Evolutionary conservation across 2,113 vertebrate species (phyloP).

Genomic region (Tragelaphus strepsiceros): DNA sequence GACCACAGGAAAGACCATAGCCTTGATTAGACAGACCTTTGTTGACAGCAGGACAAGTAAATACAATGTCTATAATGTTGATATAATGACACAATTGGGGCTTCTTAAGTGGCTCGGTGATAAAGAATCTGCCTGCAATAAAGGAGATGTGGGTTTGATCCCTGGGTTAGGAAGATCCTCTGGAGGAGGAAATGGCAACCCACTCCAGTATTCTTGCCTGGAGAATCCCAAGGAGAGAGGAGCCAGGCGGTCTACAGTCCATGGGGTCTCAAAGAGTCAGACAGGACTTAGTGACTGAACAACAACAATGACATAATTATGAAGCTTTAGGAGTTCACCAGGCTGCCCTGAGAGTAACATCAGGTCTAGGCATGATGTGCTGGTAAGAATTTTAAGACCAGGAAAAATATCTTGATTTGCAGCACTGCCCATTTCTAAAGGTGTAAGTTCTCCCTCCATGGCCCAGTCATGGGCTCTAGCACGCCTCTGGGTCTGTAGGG

Average conservation of each 20-base stretch:
- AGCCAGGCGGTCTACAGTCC: not conserved
- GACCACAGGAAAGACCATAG: too few species aligned
- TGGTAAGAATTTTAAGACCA: not conserved
- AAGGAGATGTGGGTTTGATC: not conserved
- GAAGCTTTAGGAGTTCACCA: not conserved
- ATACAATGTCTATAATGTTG: not conserved
- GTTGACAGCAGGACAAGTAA: not conserved
- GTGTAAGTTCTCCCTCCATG: not conserved
- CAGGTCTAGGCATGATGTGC: not conserved
- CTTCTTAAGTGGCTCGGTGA: not conserved
- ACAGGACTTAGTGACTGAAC: not conserved
- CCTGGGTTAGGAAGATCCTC: not conserved
- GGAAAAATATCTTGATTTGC: not conserved
- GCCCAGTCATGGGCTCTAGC: accelerated
- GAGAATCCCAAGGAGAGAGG: not conserved
- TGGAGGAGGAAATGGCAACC: not conserved
- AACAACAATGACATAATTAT: not conserved
- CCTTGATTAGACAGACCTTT: too few species aligned
- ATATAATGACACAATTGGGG: not conserved
- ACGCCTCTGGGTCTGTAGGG: accelerated
- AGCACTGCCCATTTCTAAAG: not conserved
- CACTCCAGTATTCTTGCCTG: not conserved
- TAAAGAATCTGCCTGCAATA: not conserved
- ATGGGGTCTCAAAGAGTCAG: not conserved
- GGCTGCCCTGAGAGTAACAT: not conserved